Base-by-base conservation (phyloP, 2,113 vertebrate species). In the Stegastes partitus region DNA sequence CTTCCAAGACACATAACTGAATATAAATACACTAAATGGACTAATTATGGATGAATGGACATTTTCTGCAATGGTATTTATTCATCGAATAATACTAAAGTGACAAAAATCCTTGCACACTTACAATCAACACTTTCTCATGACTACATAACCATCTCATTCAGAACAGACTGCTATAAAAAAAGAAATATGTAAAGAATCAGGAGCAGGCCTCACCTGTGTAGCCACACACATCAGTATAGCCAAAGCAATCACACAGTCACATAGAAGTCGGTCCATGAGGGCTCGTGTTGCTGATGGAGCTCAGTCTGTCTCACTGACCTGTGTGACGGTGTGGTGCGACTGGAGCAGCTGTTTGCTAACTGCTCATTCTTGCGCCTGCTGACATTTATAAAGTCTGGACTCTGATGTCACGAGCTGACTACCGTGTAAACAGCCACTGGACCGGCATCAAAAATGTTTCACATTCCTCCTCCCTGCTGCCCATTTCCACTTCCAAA, bases 381-480 rank as follows among this genome's bases (percentile, higher is more conserved):
- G 57, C 89, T 86, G 90, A 92, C 91, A 92, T 94, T 95, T 95
- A 94, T 94, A 93, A 94, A 91, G 94, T 93, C 87, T 71, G 68
- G 83, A 83, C 84, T 87, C 86, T 94, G 94, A 95, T 94, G 94
- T 95, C 94, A 95, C 81, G 26, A 90, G 75, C 90, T 86, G 93
- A 88, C 92, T 89, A 75, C 89, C 71, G 87, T 91, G 94, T 94
- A 94, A 95, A 95, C 94, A 94, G 81, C 68, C 82, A 66, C 83
- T 86, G 89, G 91, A 93, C 63, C 74, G 3, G 85, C 86, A 93
- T 93, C 88, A 90, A 81, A 94, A 93, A 95, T 95, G 93, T 91
- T 95, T 94, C 81, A 79, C 92, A 95, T 95, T 95, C 94, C 93
- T 94, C 91, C 91, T 89, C 89, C 85, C 86, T 81, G 68, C 87